Percentiles rank a stretch among this genome's conserved stretches.
These are phyloP conservation scores for Phalanger gymnotis DNA, from an alignment of 2,797 vertebrate genomes.

Conservation along the genomic window DNA sequence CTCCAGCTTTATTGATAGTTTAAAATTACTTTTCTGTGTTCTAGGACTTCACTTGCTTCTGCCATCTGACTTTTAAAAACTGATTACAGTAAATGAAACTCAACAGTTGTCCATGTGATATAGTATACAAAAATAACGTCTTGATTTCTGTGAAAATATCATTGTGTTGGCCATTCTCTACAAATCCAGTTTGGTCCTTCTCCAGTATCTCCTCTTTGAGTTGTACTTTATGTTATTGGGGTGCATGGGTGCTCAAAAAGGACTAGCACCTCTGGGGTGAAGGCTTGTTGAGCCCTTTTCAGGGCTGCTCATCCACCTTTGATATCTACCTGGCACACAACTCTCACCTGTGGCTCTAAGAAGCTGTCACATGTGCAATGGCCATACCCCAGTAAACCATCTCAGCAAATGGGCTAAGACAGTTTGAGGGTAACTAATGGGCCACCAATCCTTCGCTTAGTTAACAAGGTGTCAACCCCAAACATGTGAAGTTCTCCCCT, in stretches of 20 bases:
- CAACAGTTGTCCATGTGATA: conserved; percentile 99
- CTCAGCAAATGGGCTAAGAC: too few relatives aligned
- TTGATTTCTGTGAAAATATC: conserved; percentile 98
- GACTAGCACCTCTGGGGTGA: not conserved
- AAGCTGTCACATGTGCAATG: not conserved
- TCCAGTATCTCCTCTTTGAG: not conserved
- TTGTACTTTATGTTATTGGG: not conserved
- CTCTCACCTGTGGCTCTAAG: not conserved
- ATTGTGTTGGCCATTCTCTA: not conserved
- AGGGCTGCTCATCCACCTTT: not conserved
- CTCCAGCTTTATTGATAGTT: conserved; percentile 99
- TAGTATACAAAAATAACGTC: conserved; percentile 99
- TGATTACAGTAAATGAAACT: conserved; percentile 99
- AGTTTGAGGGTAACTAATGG: not conserved
- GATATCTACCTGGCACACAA: not conserved
- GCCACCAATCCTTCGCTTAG: not conserved
- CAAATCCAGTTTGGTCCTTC: not conserved
- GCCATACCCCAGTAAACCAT: not conserved
- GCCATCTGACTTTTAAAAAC: conserved; percentile 99
- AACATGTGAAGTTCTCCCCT: not conserved
- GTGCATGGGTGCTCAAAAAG: not conserved
- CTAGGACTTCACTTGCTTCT: conserved; percentile 99
- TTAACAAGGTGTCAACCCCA: not conserved
- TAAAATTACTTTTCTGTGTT: conserved; percentile 99
- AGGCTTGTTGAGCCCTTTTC: too few relatives aligned